phyloP scores from a whole-genome alignment of 23 tunicate species.

The Phallusia fumigata region DNA sequence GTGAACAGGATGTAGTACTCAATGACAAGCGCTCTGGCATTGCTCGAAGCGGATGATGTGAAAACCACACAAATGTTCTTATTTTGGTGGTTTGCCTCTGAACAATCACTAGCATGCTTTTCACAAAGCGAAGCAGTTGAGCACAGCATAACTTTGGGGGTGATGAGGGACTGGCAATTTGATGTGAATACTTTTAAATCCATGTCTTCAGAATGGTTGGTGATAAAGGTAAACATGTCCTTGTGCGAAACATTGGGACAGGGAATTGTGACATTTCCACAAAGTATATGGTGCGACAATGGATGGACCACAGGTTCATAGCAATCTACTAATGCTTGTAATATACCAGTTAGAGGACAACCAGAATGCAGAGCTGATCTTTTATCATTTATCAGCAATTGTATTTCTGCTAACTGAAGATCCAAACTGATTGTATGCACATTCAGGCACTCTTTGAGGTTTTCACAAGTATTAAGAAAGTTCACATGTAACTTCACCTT shows the following conservation, averaged over 20 bases:
- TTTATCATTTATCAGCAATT: conserved; percentile 32
- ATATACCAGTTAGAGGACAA: conserved; percentile 34
- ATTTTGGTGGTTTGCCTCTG: conserved; percentile 10
- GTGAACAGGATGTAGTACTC: conserved; percentile 37
- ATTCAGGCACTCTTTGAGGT: conserved; percentile 37
- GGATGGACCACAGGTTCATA: conserved; percentile 25
- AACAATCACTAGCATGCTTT: conserved; percentile 15
- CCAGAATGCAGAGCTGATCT: conserved; percentile 28
- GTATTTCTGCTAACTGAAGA: conserved; percentile 49
- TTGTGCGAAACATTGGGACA: conserved; percentile 28
- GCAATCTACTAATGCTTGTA: conserved; percentile 27
- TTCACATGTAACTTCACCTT: background rate
- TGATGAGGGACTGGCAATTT: background rate
- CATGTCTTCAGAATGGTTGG: background rate
- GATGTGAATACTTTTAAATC: background rate
- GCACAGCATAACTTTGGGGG: background rate
- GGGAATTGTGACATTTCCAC: conserved; percentile 1
- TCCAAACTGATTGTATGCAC: conserved; percentile 47
- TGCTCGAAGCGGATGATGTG: background rate
- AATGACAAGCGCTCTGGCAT: background rate
- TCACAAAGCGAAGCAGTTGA: background rate
- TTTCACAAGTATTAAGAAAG: conserved; percentile 40
- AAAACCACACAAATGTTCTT: conserved; percentile 17
- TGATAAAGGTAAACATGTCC: conserved; percentile 32
- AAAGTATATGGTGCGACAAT: conserved; percentile 23